A percentile compares a stretch with the other conserved stretches of the same genome.
Conservation (phyloP, 1,140 invertebrate genomes). For the Tigriopus japonicus region DNA sequence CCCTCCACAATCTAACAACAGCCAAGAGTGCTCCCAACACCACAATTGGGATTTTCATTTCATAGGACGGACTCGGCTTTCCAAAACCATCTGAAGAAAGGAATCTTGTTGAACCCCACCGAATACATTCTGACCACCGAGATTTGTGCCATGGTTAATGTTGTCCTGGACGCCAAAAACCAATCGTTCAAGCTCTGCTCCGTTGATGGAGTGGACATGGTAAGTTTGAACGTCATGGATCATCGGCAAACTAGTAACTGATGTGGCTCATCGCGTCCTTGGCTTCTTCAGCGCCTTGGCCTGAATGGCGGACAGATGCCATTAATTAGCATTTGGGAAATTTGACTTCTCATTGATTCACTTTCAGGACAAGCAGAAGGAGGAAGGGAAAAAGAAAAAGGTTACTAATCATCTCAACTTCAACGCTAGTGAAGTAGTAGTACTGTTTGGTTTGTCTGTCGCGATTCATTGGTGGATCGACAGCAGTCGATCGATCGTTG, state of each 20-base stretch:
- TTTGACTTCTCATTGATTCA: neutral
- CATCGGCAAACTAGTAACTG: too few species aligned
- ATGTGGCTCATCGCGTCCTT: too few species aligned
- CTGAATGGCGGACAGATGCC: too few species aligned
- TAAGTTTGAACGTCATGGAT: neutral
- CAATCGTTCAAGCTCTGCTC: conserved; percentile 90
- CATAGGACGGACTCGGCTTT: conserved; percentile 32
- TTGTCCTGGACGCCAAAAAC: conserved; percentile 78
- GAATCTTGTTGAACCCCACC: conserved; percentile 71
- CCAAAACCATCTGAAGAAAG: conserved; percentile 86
- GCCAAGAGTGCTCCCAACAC: neutral
- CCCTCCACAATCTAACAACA: too few species aligned
- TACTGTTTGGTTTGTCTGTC: too few species aligned
- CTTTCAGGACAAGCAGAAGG: neutral
- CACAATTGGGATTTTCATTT: too few species aligned
- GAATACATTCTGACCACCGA: conserved; percentile 95
- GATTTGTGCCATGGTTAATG: conserved; percentile 99
- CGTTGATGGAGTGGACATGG: conserved; percentile 68
- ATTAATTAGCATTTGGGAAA: too few species aligned
- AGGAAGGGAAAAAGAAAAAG: neutral
- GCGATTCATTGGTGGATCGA: too few species aligned
- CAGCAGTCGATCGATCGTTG: too few species aligned
- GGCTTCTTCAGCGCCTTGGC: too few species aligned
- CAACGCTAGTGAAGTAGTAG: too few species aligned
- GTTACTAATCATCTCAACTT: neutral